These are phyloP conservation scores for Astropecten irregularis DNA, from an alignment of 53 echinoderm and acorn worm genomes.

Conservation along the genomic window DNA sequence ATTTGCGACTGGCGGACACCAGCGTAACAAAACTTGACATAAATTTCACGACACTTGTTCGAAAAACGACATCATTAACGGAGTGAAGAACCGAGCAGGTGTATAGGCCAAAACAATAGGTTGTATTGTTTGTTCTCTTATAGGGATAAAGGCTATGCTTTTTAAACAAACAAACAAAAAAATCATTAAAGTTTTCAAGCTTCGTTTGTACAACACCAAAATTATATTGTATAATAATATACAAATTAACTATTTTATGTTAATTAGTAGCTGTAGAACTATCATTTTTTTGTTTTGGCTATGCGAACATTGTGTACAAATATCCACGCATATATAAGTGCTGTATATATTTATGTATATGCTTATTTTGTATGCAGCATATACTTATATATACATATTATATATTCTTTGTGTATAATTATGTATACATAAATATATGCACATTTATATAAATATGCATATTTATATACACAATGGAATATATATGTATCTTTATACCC, in stretches of 20 bases:
- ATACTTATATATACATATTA: conserved; percentile 38
- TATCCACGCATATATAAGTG: conserved; percentile 42
- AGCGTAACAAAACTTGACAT: too few species aligned
- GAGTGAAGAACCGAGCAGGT: too few species aligned
- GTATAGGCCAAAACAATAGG: too few species aligned
- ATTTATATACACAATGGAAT: conserved; percentile 48
- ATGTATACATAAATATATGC: conserved; percentile 55
- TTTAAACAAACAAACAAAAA: too few species aligned
- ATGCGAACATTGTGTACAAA: conserved; percentile 53
- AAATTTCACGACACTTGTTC: too few species aligned
- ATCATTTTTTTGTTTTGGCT: conserved; percentile 6
- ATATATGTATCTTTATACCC: conserved; percentile 44
- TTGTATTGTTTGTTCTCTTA: too few species aligned
- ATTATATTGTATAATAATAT: conserved; percentile 51
- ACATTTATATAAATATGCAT: conserved; percentile 59
- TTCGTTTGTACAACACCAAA: conserved; percentile 29
- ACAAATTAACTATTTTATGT: conserved; percentile 45
- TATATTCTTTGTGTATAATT: conserved; percentile 14
- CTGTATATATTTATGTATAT: conserved; percentile 52
- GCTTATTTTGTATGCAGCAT: conserved; percentile 19
- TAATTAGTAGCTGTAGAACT: conserved; percentile 24
- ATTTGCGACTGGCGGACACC: too few species aligned
- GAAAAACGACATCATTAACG: too few species aligned
- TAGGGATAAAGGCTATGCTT: too few species aligned
- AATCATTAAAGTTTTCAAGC: too few species aligned